Base-by-base conservation (phyloP, 2,888 invertebrate species). In the Pedicia rivosa region DNA sequence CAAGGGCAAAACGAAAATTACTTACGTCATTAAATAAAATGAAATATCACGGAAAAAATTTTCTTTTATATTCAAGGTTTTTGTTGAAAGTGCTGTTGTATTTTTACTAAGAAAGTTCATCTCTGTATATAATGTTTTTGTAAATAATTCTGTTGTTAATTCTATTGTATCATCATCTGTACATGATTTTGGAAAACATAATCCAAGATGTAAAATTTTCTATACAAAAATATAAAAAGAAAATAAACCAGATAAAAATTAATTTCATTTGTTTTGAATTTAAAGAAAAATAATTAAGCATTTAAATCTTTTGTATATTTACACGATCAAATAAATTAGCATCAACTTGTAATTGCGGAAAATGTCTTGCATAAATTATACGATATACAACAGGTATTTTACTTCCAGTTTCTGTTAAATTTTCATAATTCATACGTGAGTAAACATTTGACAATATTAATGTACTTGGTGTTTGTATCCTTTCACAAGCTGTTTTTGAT, bases 401-500 rank as follows among this genome's bases (percentile, higher is more conserved):
- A 15, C 34, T 15, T 31, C 15, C 17, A 6, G 35, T 37, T 19
- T 37, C 30, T 3, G 35, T 35, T 9, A 40, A 27, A 35, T 40
- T 37, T 15, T 34, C 13, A n/a, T 13, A 12, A 15, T 37, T 27
- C 15, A 34, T 30, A 30, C 35, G 30, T n/a, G 29, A 26, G 16
- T 29, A 19, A 9, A 19, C 27, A 10, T 25, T 20, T 9, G 40
- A 37, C 12, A 40, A 20, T 5, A 28, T 15, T 4, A 40, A 22
- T 12, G 27, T 16, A 3, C 26, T 25, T 22, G 37, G 40, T 2
- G 7, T 13, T 24, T 34, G 16, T 29, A 40, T 15, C 3, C 14
- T 58, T 4, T 45, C 14, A 41, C 66, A 66, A 29, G 62, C 58
- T 4, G 44, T 46, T 24, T 50, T 51, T 5, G 54, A 52, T 2